phyloP scores from a whole-genome alignment of 1,140 invertebrate species.

The Druon quercuslanigerum region DNA sequence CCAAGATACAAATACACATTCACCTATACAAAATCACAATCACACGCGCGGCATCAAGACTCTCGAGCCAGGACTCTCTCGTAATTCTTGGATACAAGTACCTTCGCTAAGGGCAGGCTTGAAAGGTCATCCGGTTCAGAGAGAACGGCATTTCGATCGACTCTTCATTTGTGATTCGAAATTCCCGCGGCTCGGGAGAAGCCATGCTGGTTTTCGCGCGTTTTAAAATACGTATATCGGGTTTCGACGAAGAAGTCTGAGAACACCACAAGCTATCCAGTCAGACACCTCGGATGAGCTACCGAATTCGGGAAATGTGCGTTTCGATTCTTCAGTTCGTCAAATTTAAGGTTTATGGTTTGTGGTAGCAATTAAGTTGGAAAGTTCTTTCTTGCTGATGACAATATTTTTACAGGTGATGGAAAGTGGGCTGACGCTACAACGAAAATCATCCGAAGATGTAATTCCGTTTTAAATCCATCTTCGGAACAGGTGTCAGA shows the following conservation, averaged over 20 bases:
- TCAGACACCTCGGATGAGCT: conserved; percentile 12
- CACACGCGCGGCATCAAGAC: conserved; percentile 47
- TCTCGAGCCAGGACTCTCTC: conserved; percentile 44
- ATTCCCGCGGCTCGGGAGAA: background rate
- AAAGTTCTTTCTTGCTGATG: too few relatives aligned
- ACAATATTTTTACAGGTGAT: too few relatives aligned
- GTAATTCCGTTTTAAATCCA: background rate
- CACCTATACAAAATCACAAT: conserved; percentile 48
- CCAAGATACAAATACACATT: conserved; percentile 20
- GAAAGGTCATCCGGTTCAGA: conserved; percentile 23
- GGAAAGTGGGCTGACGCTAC: too few relatives aligned
- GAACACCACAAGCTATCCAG: conserved; percentile 4
- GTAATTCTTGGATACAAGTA: conserved; percentile 13
- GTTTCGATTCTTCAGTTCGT: background rate
- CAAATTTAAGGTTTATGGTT: too few relatives aligned
- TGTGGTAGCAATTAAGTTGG: too few relatives aligned
- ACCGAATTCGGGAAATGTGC: conserved; percentile 6
- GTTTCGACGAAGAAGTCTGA: conserved; percentile 34
- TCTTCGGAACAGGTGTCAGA: background rate
- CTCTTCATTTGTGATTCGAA: conserved; percentile 31
- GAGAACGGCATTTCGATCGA: conserved; percentile 22
- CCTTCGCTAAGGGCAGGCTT: conserved; percentile 1
- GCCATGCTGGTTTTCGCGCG: conserved; percentile 25
- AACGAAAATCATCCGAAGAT: too few relatives aligned
- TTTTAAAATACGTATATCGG: conserved; percentile 60